Conservation (phyloP, 2,888 invertebrate species). For the Thumatha senex region DNA sequence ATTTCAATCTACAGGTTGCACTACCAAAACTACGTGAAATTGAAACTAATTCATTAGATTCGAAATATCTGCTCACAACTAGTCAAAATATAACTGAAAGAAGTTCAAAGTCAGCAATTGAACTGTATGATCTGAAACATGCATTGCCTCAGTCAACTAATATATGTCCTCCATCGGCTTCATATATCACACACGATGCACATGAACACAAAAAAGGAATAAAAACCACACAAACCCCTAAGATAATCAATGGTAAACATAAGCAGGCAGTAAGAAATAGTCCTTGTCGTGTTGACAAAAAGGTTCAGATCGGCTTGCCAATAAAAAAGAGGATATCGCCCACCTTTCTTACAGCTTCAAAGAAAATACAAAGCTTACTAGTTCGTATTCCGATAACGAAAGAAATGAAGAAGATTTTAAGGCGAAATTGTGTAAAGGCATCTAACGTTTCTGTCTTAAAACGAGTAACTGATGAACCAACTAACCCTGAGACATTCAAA, state of each 20-base stretch:
- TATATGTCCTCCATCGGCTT: too few species aligned
- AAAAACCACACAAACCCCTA: neutral
- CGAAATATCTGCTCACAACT: too few species aligned
- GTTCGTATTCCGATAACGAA: neutral
- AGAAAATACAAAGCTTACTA: neutral
- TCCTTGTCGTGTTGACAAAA: neutral
- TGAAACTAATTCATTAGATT: too few species aligned
- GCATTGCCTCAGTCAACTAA: too few species aligned
- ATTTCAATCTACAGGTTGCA: neutral
- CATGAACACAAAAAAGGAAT: too few species aligned
- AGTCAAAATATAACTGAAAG: too few species aligned
- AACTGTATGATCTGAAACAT: too few species aligned
- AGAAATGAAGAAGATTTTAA: neutral
- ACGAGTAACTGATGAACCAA: neutral
- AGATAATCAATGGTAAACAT: neutral
- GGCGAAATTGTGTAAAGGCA: too few species aligned
- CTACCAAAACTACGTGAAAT: neutral
- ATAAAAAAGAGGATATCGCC: neutral
- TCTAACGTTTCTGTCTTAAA: too few species aligned
- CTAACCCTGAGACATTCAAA: neutral
- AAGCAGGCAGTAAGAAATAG: neutral
- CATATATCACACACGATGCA: too few species aligned
- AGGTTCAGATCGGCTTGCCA: neutral
- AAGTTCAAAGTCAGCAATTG: too few species aligned
- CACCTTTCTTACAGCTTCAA: neutral